Evolutionary conservation across 2,113 vertebrate species (phyloP), one percentile per base, ranked within the genome.

Genomic region (Lathamus discolor): DNA sequence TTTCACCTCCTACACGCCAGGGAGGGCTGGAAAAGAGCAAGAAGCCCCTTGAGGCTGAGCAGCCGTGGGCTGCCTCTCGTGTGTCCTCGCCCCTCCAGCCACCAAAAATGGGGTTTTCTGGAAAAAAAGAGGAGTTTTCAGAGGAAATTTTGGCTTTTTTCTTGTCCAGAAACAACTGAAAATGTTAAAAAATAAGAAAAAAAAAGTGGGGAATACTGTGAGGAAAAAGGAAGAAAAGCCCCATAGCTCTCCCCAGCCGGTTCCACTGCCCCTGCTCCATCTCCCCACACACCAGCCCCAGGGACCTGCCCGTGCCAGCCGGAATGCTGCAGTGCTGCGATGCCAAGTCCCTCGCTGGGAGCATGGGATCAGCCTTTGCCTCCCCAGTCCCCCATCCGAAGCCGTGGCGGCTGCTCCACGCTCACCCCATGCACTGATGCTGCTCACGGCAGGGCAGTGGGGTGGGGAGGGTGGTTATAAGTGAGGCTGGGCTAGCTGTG

Each of bases 251-350:
- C 18, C 24, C 25, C 64, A 1, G 44, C 11, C 3, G 1, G 4
- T 24, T 35, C 46, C 35, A 28, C 8, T 2, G 0, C 29, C 61
- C 80, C 8, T 7, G 29, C n/a, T 2, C 46, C 31, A 5, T 35
- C 55, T 1, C 31, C 18, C 70, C 62, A 31, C 41, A 4, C 0
- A 0, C 19, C 6, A 1, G 43, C 39, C 37, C 37, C 0, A 0
- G 48, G 90, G 75, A 82, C 78, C 88, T 78, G 27, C 4, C 11
- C 3, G 37, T 52, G 72, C 23, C 0, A 1, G 61, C 31, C 1
- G 44, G 39, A 7, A 20, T 24, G 17, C 7, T 0, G 5, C 4
- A 0, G 20, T 6, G 74, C 69, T 3, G 4, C 0, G 27, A 22
- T 10, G 61, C 80, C 72, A 11, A 57, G 41, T 4, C 37, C 63